Conservation (phyloP, 2,888 invertebrate genomes). For the Thymelicus acteon region DNA sequence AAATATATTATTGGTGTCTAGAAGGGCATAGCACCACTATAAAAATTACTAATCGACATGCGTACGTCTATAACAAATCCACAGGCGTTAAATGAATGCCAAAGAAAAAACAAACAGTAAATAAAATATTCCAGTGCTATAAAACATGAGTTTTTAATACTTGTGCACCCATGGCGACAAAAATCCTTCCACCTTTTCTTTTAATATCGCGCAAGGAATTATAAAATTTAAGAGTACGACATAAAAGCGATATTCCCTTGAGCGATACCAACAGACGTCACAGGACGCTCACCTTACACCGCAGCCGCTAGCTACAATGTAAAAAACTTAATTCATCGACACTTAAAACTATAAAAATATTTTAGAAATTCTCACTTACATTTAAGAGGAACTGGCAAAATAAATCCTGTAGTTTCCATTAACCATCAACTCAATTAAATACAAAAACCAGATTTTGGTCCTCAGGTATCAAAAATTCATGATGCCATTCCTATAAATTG, state of each 20-base stretch:
- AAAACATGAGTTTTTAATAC: constrained; percentile 61
- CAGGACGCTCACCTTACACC: constrained; percentile 52
- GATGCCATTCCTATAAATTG: constrained; percentile 80
- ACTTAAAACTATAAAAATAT: constrained; percentile 83
- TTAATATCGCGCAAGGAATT: constrained; percentile 34
- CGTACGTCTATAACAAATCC: constrained; percentile 60
- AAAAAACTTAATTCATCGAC: constrained; percentile 79
- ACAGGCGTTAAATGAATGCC: constrained; percentile 58
- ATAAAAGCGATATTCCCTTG: constrained; percentile 19
- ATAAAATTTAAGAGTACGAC: constrained; percentile 25
- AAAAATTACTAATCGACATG: constrained; percentile 67
- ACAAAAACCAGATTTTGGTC: constrained; percentile 75
- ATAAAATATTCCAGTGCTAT: constrained; percentile 51
- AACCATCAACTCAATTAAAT: constrained; percentile 57
- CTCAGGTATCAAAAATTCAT: constrained; percentile 73
- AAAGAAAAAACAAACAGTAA: constrained; percentile 48
- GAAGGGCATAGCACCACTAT: constrained; percentile 74
- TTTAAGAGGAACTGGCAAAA: constrained; percentile 85
- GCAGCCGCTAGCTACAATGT: constrained; percentile 59
- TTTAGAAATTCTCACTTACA: constrained; percentile 84
- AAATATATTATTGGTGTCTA: constrained; percentile 74
- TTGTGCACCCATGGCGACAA: constrained; percentile 52
- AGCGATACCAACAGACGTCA: constrained; percentile 32
- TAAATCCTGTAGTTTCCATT: constrained; percentile 77
- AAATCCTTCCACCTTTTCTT: constrained; percentile 19